A percentile compares a stretch with the other conserved stretches of the same genome.
Conservation (phyloP, 1,140 invertebrate genomes). For the Mamestra configurata region DNA sequence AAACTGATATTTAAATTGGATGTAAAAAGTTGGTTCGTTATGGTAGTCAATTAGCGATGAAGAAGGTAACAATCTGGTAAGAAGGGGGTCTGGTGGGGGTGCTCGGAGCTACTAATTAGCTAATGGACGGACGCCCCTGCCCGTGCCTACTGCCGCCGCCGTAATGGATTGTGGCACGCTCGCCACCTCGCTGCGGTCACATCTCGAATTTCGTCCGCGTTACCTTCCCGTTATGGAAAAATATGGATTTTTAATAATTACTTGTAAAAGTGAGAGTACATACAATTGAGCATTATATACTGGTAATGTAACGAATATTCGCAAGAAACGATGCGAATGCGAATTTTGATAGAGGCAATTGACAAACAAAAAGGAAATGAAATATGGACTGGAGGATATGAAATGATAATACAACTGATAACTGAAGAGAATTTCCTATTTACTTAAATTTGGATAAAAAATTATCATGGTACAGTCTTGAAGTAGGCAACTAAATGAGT, state of each 20-base stretch:
- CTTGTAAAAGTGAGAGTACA: conserved; percentile 11
- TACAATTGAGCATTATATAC: too few relatives aligned
- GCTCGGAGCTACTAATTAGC: conserved; percentile 75
- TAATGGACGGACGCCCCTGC: conserved; percentile 76
- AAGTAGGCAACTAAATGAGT: too few relatives aligned
- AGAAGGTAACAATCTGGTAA: conserved; percentile 83
- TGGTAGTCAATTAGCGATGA: conserved; percentile 78
- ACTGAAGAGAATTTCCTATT: too few relatives aligned
- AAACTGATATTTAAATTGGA: conserved; percentile 44
- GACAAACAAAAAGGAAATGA: too few relatives aligned
- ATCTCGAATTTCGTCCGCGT: conserved; percentile 74
- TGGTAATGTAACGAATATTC: too few relatives aligned
- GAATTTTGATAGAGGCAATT: too few relatives aligned
- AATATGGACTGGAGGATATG: too few relatives aligned
- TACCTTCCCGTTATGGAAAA: conserved; percentile 33
- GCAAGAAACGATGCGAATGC: too few relatives aligned
- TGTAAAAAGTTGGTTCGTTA: conserved; percentile 41
- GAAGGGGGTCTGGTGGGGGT: conserved; percentile 72
- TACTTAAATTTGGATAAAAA: too few relatives aligned
- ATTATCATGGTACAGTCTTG: too few relatives aligned
- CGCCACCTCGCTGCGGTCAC: conserved; percentile 58
- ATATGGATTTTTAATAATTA: conserved; percentile 42
- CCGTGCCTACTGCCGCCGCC: conserved; percentile 51
- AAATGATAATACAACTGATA: too few relatives aligned
- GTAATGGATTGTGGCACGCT: conserved; percentile 85